Percentiles rank a stretch among this genome's conserved stretches.
Conservation (phyloP, 2,797 vertebrate genomes). For the Darevskia mixta region DNA sequence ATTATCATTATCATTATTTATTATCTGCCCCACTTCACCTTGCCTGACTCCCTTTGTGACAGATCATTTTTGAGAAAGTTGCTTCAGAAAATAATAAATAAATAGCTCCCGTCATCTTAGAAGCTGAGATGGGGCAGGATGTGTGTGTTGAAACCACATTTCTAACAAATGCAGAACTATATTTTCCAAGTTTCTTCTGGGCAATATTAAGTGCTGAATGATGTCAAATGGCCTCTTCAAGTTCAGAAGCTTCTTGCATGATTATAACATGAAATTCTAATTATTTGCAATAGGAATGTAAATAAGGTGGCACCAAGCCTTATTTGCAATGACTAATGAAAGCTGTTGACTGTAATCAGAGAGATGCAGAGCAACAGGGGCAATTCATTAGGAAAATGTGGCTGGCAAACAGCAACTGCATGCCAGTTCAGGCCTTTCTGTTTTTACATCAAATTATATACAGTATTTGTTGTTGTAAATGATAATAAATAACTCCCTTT, state of each 20-base stretch:
- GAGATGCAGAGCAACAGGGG: constrained; percentile 78
- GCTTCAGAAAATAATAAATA: constrained; percentile 69
- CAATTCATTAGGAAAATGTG: constrained; percentile 80
- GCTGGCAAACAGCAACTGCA: constrained; percentile 74
- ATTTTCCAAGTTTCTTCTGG: constrained; percentile 53
- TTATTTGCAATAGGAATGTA: constrained; percentile 79
- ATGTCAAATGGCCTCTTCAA: constrained; percentile 70
- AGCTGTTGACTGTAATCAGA: constrained; percentile 82
- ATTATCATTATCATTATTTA: no score
- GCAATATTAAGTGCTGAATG: constrained; percentile 56
- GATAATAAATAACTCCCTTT: constrained; percentile 68
- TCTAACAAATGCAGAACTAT: constrained; percentile 51
- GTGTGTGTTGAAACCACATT: constrained; percentile 54
- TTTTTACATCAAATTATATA: constrained; percentile 61
- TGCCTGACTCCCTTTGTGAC: constrained; percentile 50
- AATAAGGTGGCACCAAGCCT: constrained; percentile 79
- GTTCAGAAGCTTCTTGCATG: constrained; percentile 66
- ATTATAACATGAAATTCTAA: constrained; percentile 75
- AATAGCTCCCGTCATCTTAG: constrained; percentile 60
- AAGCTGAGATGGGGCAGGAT: not conserved
- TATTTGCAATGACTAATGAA: constrained; percentile 85
- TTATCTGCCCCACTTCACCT: no score
- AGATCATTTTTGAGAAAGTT: constrained; percentile 67
- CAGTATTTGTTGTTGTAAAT: constrained; percentile 62
- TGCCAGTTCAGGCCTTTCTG: constrained; percentile 68